Evolutionary conservation across 2,888 invertebrate species (phyloP).

Genomic region (Hydroisotoma schaefferi): DNA sequence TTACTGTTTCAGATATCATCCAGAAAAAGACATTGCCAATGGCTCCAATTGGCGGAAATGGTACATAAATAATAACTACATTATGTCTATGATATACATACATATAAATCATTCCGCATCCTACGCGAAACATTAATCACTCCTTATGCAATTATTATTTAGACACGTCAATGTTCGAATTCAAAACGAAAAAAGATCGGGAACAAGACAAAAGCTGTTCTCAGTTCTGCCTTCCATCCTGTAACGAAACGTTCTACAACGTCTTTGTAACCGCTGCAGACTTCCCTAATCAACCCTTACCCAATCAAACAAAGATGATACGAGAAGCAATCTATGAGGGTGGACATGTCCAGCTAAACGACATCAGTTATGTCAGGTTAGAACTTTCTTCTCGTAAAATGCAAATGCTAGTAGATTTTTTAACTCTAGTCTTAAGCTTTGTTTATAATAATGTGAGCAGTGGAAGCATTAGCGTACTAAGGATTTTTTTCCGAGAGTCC

Average conservation of each 20-base stretch:
- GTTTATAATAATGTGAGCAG: slow-evolving; percentile 13
- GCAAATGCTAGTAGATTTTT: not conserved
- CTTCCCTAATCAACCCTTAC: slow-evolving; percentile 45
- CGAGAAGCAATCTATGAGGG: slow-evolving; percentile 42
- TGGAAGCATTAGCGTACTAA: slow-evolving; percentile 43
- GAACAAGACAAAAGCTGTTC: slow-evolving; percentile 33
- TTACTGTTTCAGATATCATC: slow-evolving; percentile 25
- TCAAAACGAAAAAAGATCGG: slow-evolving; percentile 24
- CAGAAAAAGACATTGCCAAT: slow-evolving; percentile 36
- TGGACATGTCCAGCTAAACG: slow-evolving; percentile 35
- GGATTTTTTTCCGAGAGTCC: slow-evolving; percentile 44
- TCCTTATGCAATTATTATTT: not conserved
- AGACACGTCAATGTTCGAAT: slow-evolving; percentile 28
- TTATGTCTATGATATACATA: not conserved
- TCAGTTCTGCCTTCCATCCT: slow-evolving; percentile 36
- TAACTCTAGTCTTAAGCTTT: not conserved
- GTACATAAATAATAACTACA: slow-evolving; percentile 14
- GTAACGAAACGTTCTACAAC: slow-evolving; percentile 40
- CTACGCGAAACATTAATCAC: not conserved
- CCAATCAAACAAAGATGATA: slow-evolving; percentile 47
- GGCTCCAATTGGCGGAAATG: slow-evolving; percentile 14
- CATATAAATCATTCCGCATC: not conserved
- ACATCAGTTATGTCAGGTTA: slow-evolving; percentile 44
- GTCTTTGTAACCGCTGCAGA: slow-evolving; percentile 35
- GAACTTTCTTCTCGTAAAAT: not conserved